A percentile compares a stretch with the other conserved stretches of the same genome.
Conservation (phyloP, 2,113 vertebrate species). For the Sander lucioperca region DNA sequence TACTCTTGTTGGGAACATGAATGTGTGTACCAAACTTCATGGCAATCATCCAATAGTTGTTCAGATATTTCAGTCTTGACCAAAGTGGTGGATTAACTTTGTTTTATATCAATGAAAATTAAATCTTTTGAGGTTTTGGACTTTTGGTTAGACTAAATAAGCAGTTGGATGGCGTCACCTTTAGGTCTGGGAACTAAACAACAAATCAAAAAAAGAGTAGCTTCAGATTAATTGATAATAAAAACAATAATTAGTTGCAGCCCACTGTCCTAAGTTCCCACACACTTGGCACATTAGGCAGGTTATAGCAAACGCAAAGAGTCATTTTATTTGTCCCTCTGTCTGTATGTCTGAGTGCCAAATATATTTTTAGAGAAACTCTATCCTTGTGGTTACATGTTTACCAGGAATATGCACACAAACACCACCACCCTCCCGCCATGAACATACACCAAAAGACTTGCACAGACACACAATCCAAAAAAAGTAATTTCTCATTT, state of each 20-base stretch:
- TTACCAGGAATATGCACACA: slow-evolving; percentile 34
- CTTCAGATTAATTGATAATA: not conserved
- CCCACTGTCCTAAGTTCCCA: not conserved
- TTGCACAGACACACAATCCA: not conserved
- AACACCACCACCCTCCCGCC: not conserved
- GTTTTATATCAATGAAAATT: accelerated
- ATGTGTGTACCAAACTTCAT: not conserved
- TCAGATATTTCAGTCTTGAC: not conserved
- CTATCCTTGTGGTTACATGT: slow-evolving; percentile 8
- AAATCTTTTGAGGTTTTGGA: not conserved
- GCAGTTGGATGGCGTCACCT: not conserved
- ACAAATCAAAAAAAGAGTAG: not conserved
- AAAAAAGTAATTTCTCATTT: slow-evolving; percentile 31
- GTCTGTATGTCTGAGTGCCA: slow-evolving; percentile 11
- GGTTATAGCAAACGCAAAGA: not conserved
- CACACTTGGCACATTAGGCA: not conserved
- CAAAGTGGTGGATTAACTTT: not conserved
- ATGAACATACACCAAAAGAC: not conserved
- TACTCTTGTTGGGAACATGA: not conserved
- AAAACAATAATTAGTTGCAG: not conserved
- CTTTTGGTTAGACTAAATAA: not conserved
- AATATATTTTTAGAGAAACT: slow-evolving; percentile 60
- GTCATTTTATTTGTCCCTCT: not conserved
- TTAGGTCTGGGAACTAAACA: not conserved
- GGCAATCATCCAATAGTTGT: not conserved